phyloP scores from a whole-genome alignment of 2,113 vertebrate genomes.

The Hemiprocne comata region DNA sequence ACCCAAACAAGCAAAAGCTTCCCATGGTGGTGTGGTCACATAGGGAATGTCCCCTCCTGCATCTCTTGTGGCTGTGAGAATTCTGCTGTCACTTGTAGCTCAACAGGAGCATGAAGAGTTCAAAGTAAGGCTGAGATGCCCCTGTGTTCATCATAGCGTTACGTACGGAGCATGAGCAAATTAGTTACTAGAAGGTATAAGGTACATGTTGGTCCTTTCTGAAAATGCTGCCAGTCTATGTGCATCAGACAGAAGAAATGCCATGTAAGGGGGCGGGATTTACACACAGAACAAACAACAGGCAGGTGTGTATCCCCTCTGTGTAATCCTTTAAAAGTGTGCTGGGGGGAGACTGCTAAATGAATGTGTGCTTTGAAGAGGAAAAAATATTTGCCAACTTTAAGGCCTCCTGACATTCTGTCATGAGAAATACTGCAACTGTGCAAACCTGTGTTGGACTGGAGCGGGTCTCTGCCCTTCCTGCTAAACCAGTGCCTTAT shows the following conservation, averaged over 20 bases:
- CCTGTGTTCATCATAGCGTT: fast-evolving
- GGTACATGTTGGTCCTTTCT: neutral
- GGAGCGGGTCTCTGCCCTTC: neutral
- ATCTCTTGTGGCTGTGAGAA: neutral
- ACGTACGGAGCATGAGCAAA: neutral
- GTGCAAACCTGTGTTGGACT: neutral
- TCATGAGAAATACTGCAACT: neutral
- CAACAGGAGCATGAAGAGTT: neutral
- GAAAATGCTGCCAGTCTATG: neutral
- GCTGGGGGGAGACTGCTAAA: neutral
- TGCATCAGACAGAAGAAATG: neutral
- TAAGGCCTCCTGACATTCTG: neutral
- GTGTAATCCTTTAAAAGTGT: neutral
- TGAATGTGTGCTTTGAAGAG: neutral
- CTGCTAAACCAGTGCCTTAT: neutral
- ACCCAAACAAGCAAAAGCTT: neutral
- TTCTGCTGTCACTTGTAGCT: neutral
- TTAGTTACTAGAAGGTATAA: neutral
- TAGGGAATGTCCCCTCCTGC: fast-evolving
- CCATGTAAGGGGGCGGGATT: neutral
- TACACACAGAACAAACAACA: neutral
- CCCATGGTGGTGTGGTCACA: neutral
- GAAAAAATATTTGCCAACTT: neutral
- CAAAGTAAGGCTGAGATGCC: neutral
- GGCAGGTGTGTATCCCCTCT: neutral